These are phyloP conservation scores for Zaprionus davidi DNA, from an alignment of 1,140 invertebrate species.

Conservation along the genomic window DNA sequence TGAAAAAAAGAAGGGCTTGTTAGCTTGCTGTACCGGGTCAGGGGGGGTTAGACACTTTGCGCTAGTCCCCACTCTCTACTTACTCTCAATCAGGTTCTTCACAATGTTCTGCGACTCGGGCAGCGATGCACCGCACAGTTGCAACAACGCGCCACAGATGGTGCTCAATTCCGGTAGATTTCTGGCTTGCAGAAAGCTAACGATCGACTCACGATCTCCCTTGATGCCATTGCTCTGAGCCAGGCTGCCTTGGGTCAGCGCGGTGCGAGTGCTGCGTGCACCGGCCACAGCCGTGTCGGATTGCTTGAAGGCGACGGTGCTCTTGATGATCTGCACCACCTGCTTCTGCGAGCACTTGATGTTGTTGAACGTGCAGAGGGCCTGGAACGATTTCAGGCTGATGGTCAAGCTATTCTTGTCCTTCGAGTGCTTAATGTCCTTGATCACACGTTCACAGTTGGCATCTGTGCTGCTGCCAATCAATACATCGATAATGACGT, in stretches of 20 bases:
- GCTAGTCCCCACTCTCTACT: slow-evolving; percentile 33
- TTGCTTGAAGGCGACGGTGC: slow-evolving; percentile 16
- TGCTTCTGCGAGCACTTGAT: slow-evolving; percentile 61
- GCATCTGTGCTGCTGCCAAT: slow-evolving; percentile 50
- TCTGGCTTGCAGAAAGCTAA: slow-evolving; percentile 51
- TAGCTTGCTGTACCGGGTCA: neutral
- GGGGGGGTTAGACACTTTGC: too few relatives aligned
- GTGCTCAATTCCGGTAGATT: slow-evolving; percentile 41
- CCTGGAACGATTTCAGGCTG: slow-evolving; percentile 58
- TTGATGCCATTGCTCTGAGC: slow-evolving; percentile 11
- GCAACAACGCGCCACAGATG: slow-evolving; percentile 52
- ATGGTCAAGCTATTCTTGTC: slow-evolving; percentile 60
- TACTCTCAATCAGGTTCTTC: slow-evolving; percentile 62
- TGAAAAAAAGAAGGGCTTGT: neutral
- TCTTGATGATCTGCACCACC: slow-evolving; percentile 65
- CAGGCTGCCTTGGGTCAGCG: slow-evolving; percentile 4
- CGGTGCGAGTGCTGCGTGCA: slow-evolving; percentile 45
- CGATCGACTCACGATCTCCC: slow-evolving; percentile 54
- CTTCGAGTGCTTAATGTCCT: slow-evolving; percentile 56
- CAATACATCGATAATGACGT: slow-evolving; percentile 64
- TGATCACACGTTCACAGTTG: slow-evolving; percentile 53
- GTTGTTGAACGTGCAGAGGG: slow-evolving; percentile 57
- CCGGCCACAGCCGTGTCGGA: slow-evolving; percentile 17
- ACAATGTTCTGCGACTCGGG: slow-evolving; percentile 55
- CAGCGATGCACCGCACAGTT: slow-evolving; percentile 55